Conservation (phyloP, 2,113 vertebrate species). For the Leptocoma aspasia region DNA sequence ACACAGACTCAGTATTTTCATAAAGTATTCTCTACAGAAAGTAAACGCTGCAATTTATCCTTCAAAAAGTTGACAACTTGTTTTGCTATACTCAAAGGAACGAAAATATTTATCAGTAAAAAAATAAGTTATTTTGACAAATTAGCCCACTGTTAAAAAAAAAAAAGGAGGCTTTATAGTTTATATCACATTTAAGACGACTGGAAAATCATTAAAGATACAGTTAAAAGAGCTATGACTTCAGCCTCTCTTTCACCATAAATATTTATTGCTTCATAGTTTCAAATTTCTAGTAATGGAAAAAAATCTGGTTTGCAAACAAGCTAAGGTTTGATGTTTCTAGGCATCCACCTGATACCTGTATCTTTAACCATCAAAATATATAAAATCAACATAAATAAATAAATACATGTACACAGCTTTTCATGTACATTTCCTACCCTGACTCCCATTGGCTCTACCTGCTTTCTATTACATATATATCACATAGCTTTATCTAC, state of each 20-base stretch:
- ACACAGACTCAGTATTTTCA: neutral
- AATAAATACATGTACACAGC: neutral
- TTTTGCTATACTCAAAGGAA: too few relatives aligned
- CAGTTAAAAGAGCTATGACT: neutral
- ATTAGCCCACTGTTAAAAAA: neutral
- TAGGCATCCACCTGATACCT: neutral
- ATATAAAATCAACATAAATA: neutral
- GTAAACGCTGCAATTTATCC: neutral
- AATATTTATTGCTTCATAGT: neutral
- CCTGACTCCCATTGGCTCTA: neutral
- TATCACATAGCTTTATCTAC: neutral
- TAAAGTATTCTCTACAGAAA: neutral
- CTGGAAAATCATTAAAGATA: constrained; percentile 14
- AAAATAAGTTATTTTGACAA: constrained; percentile 18
- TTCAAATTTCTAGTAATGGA: neutral
- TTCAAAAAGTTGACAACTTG: constrained; percentile 32
- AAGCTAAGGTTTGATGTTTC: neutral
- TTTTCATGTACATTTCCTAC: neutral
- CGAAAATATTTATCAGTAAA: constrained; percentile 34
- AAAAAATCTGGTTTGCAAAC: neutral
- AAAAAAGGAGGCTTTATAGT: neutral
- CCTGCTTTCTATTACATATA: neutral
- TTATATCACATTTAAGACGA: constrained; percentile 23
- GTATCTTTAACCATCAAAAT: neutral
- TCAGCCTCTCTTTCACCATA: neutral